Evolutionary conservation across 1,140 invertebrate genomes (phyloP), one percentile per base, ranked within the genome.

Genomic region (Caenorhabditis inopinata): DNA sequence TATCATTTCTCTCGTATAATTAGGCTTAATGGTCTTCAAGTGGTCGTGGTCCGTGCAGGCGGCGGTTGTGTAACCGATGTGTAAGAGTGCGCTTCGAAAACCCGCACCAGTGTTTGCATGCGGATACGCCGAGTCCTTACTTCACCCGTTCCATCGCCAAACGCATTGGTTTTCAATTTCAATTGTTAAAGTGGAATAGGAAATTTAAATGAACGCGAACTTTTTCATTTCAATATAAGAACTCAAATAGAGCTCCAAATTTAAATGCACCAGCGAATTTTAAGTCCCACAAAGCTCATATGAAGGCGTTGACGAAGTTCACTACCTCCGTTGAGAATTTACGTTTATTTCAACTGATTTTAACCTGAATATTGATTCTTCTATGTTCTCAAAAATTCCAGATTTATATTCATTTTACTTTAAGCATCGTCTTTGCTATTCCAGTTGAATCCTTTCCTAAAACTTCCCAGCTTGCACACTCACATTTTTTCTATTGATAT

Each of bases 1-100:
- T 68, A 68, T 68, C 58, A 68, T 68, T 68, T 58, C 25, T 68
- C 32, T 68, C 25, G 11, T 68, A 32, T 68, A 68, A 68, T 68
- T 68, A 68, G 58, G 58, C 58, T 68, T 68, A 32, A 68, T 68
- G 58, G 51, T 58, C 18, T 18, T 9, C 35, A 6, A 18, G 23
- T 53, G 49, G 49, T 53, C 16, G 58, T 68, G 58, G 58, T 68
- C 58, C 58, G 9, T 9, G 18, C 9, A 7, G 23, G 1, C 32
- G n/a, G 32, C n/a, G 32, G 58, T 68, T 68, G 58, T 68, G 58
- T 68, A 68, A 68, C 58, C 32, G 58, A 68, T 42, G 58, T 68
- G 58, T 68, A 68, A 68, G 58, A 68, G 58, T 53, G 49, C n/a
- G n/a, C 49, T 53, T 53, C 32, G 32, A 68, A 68, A 68, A 42